phyloP scores from a whole-genome alignment of 2,113 vertebrate genomes.

The Notothenia coriiceps region DNA sequence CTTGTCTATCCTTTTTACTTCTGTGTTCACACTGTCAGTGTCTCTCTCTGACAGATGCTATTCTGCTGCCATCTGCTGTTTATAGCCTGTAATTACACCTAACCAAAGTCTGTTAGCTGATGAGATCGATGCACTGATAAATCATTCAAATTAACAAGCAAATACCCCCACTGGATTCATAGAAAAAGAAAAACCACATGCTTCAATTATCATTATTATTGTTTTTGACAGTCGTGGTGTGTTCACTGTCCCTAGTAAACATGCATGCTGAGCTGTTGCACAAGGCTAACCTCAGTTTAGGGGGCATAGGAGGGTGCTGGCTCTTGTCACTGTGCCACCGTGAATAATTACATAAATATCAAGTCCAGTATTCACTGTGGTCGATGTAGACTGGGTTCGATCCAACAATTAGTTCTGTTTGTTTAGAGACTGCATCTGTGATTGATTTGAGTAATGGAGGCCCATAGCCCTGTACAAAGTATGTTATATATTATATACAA shows the following conservation, averaged over 20 bases:
- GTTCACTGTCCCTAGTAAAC: not conserved
- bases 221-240: not conserved
- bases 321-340: not conserved
- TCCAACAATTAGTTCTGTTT: slow-evolving; percentile 5
- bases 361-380: not conserved
- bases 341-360: not conserved
- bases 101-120: not conserved
- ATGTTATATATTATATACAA: not conserved
- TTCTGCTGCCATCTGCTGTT: slow-evolving; percentile 58
- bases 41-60: not conserved
- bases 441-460: not conserved
- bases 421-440: slow-evolving; percentile 9
- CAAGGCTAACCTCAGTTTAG: not conserved
- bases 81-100: not conserved
- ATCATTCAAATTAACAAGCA: too few relatives aligned
- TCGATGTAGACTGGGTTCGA: not conserved
- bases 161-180: not conserved
- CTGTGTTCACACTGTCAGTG: not conserved
- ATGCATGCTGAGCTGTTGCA: not conserved
- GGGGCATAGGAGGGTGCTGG: not conserved
- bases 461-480: not conserved
- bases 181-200: not conserved
- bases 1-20: slow-evolving; percentile 19
- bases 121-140: too few relatives aligned
- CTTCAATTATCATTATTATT: not conserved